Percentiles rank a stretch among this genome's conserved stretches.
Conservation (phyloP, 1,140 invertebrate genomes). For the Brachionus sp. region DNA sequence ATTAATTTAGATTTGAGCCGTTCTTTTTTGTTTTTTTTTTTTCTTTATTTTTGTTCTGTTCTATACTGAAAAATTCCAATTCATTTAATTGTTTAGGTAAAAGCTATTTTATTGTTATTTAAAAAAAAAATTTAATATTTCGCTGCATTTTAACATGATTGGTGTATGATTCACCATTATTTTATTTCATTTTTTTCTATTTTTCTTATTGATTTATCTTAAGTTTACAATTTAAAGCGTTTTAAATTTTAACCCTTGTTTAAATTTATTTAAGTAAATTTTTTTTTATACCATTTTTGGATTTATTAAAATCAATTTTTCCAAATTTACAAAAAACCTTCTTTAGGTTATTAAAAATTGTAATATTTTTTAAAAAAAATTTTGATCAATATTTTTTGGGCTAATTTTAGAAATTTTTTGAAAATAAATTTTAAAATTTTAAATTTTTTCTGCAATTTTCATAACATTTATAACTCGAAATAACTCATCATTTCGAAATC, state of each 20-base stretch:
- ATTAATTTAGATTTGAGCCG: neutral
- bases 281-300: neutral
- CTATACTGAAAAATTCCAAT: neutral
- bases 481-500: no score
- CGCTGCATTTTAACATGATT: neutral
- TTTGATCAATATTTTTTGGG: neutral
- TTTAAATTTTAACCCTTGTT: neutral
- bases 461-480: neutral
- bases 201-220: neutral
- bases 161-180: neutral
- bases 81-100: neutral
- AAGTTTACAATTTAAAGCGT: neutral
- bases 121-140: neutral
- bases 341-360: neutral
- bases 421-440: neutral
- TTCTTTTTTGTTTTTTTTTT: neutral
- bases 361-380: neutral
- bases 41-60: neutral
- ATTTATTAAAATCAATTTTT: neutral
- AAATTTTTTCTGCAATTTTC: neutral
- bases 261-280: neutral
- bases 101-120: neutral
- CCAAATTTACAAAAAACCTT: neutral
- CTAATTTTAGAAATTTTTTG: neutral
- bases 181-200: neutral